Base-by-base conservation (phyloP, 2,888 invertebrate species). In the Protula sp. region DNA sequence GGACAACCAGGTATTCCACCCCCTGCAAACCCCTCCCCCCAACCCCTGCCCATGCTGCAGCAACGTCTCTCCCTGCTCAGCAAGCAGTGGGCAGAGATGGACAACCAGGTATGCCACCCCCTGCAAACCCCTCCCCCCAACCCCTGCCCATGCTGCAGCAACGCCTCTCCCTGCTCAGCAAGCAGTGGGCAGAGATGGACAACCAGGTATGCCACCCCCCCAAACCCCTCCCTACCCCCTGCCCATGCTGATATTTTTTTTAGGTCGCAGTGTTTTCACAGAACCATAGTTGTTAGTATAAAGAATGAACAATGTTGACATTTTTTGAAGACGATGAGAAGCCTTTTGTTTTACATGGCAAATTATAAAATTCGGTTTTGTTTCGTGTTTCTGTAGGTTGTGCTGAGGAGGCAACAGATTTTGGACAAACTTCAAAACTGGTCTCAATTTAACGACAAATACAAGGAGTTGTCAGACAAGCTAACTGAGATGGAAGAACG, bases 31-130 rank as follows among this genome's bases (percentile, higher is more conserved):
- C n/a, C n/a, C n/a, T n/a, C n/a, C n/a, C n/a, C n/a, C n/a, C n/a
- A n/a, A n/a, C n/a, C n/a, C n/a, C n/a, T n/a, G n/a, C n/a, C 72
- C 57, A 66, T 79, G 24, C 69, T 79, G 29, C 73, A 72, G 54
- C 76, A 79, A 63, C 68, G 79, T 28, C 73, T 77, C 27, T 63
- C 70, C 9, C 71, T 79, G 48, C 70, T 79, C 14, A 72, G 74
- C 67, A 79, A 78, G 65, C 78, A 78, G 64, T 79, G 78, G 79
- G 71, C 73, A 48, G 79, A 79, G 63, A 66, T 77, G 3, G 65
- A 64, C 31, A 70, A 70, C 50, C 78, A 78, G 65, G 70, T 74
- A 30, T 28, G 38, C 19, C 27, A 26, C 9, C n/a, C n/a, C n/a
- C n/a, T n/a, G n/a, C n/a, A n/a, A n/a, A n/a, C n/a, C n/a, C n/a